A percentile compares a stretch with the other conserved stretches of the same genome.
phyloP scores from a whole-genome alignment of 2,888 invertebrate genomes.

The Crocallis elinguaria region DNA sequence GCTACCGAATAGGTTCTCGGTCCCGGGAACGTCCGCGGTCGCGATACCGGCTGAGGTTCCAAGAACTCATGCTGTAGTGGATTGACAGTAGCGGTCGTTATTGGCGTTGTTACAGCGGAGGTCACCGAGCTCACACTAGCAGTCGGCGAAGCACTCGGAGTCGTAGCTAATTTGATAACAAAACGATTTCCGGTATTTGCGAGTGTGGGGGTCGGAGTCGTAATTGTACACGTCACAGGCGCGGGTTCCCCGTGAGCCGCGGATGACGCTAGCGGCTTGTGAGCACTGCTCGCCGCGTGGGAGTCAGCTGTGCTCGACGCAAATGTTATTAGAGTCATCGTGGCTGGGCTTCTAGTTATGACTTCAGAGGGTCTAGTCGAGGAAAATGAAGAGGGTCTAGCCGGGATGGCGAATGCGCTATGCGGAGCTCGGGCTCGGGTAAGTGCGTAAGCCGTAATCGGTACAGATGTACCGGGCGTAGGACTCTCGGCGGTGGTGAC shows the following conservation, averaged over 20 bases:
- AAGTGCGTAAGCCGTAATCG: constrained; percentile 11
- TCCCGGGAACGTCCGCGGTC: constrained; percentile 27
- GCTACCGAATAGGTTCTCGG: constrained; percentile 21
- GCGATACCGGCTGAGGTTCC: constrained; percentile 1
- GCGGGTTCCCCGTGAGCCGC: not conserved
- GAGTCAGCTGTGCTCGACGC: not conserved
- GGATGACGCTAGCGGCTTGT: not conserved
- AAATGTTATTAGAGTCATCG: constrained; percentile 11
- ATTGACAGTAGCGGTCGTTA: constrained; percentile 4
- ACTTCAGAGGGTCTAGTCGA: not conserved
- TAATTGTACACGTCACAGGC: not conserved
- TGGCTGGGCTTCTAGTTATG: not conserved
- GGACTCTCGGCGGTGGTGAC: not conserved
- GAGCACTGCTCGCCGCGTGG: not conserved
- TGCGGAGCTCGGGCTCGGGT: constrained; percentile 8
- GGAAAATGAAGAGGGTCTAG: not conserved
- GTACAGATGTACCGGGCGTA: not conserved
- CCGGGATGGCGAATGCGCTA: not conserved
- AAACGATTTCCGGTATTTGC: constrained; percentile 3
- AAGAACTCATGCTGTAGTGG: constrained; percentile 1
- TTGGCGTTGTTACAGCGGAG: constrained; percentile 4
- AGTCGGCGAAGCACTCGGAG: not conserved
- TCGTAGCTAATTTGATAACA: constrained; percentile 10
- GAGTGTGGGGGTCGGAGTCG: constrained; percentile 5
- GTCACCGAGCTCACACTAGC: constrained; percentile 1